Percentiles rank a stretch among this genome's conserved stretches.
Evolutionary conservation across 2,113 vertebrate genomes (phyloP).

Genomic region (Ciconia stormi): DNA sequence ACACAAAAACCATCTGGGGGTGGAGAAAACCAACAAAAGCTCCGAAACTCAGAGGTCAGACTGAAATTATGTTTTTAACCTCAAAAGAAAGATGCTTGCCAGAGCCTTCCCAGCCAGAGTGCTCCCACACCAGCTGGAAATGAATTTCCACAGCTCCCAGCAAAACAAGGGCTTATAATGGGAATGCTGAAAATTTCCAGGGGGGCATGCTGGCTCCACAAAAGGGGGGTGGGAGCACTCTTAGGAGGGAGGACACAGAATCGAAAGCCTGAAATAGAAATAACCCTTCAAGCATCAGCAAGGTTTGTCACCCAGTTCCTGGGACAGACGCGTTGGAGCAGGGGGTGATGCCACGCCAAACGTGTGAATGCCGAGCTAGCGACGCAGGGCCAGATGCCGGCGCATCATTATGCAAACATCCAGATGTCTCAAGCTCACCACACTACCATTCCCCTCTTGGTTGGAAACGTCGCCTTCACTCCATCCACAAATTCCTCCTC

Average conservation of each 20-base stretch:
- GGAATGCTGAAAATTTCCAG: not conserved
- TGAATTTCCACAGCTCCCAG: conserved; percentile 23
- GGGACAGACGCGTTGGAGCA: not conserved
- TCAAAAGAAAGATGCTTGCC: conserved; percentile 50
- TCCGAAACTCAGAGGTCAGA: conserved; percentile 35
- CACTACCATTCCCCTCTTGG: not conserved
- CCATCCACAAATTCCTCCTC: not conserved
- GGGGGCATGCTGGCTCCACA: not conserved
- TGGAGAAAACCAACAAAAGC: conserved; percentile 63
- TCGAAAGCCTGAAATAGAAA: not conserved
- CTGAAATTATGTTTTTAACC: conserved; percentile 62
- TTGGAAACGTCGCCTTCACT: not conserved
- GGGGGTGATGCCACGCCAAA: not conserved
- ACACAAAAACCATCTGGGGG: conserved; percentile 59
- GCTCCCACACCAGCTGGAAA: conserved; percentile 5
- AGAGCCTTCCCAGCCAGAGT: conserved; percentile 5
- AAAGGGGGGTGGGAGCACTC: not conserved
- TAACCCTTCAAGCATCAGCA: not conserved
- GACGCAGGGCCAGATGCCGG: not conserved
- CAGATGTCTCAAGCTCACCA: conserved; percentile 44
- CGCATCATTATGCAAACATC: conserved; percentile 36
- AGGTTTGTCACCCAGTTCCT: not conserved
- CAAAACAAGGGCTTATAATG: not conserved
- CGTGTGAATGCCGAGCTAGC: not conserved
- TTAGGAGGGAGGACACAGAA: not conserved